These are phyloP conservation scores for Pedetes capensis DNA, from an alignment of 2,113 vertebrate genomes.

Conservation along the genomic window DNA sequence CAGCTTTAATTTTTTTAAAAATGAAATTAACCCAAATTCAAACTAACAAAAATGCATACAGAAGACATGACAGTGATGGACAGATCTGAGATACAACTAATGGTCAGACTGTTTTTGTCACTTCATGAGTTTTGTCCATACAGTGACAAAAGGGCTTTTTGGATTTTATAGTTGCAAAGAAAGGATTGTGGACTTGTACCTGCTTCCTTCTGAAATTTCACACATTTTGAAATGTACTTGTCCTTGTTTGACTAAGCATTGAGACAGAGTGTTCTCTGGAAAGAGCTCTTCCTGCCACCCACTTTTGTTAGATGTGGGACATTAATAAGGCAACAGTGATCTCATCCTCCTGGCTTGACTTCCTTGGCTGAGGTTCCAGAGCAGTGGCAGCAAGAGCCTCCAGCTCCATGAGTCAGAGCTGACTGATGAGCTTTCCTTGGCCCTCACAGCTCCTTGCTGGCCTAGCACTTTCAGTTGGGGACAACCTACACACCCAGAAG, in stretches of 20 bases:
- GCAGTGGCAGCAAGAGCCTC: background rate
- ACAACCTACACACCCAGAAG: background rate
- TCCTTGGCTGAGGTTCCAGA: constrained; percentile 26
- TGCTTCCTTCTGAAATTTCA: constrained; percentile 41
- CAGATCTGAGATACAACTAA: background rate
- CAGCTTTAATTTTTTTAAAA: background rate
- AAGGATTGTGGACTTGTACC: background rate
- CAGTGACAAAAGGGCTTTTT: background rate
- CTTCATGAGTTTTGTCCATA: background rate
- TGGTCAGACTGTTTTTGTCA: background rate
- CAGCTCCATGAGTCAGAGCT: background rate
- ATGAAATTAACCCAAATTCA: background rate
- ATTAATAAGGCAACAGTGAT: constrained; percentile 39
- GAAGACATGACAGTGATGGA: background rate
- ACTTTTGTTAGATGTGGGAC: constrained; percentile 33
- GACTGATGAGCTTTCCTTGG: background rate
- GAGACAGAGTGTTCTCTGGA: constrained; percentile 58
- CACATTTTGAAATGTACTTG: constrained; percentile 48
- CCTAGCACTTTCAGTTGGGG: background rate
- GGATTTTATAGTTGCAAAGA: background rate
- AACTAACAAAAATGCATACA: background rate
- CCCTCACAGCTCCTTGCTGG: background rate
- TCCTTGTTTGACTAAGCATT: constrained; percentile 49
- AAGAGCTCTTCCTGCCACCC: background rate
- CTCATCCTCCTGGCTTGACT: constrained; percentile 60